Percentiles rank a stretch among this genome's conserved stretches.
phyloP scores from a whole-genome alignment of 2,113 vertebrate genomes.

The Smithornis capensis region DNA sequence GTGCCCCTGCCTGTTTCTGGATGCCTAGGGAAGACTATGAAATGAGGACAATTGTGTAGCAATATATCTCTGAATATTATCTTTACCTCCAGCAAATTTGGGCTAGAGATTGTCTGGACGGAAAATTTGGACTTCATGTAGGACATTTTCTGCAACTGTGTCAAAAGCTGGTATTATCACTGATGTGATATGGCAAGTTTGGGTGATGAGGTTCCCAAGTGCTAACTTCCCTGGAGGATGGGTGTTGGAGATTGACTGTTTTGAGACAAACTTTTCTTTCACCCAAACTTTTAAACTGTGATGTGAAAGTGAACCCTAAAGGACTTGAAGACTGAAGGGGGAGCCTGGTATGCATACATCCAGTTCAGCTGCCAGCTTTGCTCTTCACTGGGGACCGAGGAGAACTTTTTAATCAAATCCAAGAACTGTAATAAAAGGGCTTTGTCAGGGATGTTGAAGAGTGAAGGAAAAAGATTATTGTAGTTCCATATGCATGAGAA shows the following conservation, averaged over 20 bases:
- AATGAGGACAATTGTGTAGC: background rate
- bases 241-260: background rate
- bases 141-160: background rate
- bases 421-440: background rate
- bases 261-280: background rate
- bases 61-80: background rate
- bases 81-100: background rate
- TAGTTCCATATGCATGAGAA: background rate
- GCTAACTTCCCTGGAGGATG: background rate
- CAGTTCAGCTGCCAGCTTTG: background rate
- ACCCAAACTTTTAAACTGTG: background rate
- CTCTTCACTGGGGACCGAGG: background rate
- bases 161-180: background rate
- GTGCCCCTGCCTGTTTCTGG: background rate
- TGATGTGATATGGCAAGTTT: fast-evolving
- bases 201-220: background rate
- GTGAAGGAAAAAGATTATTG: background rate
- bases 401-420: background rate
- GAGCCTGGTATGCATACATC: background rate
- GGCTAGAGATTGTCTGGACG: background rate
- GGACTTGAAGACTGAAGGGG: background rate
- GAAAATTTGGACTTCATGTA: background rate
- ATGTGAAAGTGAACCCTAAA: background rate
- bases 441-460: background rate
- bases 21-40: background rate